Evolutionary conservation across 30 jellyfish, hydroid and myxozoan species (phyloP).

Genomic region (Aurelia sp.): DNA sequence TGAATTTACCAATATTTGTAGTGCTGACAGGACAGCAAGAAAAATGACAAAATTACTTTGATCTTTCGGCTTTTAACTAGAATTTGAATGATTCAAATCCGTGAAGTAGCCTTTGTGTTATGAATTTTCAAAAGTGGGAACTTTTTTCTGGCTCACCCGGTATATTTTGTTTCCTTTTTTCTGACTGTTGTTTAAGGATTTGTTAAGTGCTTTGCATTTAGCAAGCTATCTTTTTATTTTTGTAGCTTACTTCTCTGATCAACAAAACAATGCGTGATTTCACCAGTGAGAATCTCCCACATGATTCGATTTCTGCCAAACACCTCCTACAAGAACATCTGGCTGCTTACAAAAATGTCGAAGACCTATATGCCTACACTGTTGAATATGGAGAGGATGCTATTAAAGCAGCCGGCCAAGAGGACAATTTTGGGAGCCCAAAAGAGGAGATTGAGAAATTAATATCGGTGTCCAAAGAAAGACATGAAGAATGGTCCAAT

Average conservation of each 20-base stretch:
- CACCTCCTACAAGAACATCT: slow-evolving; percentile 82
- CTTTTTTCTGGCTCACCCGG: too few relatives aligned
- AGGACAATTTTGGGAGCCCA: slow-evolving; percentile 60
- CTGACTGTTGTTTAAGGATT: too few relatives aligned
- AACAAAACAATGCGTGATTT: slow-evolving; percentile 74
- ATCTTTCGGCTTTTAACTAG: too few relatives aligned
- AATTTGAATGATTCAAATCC: too few relatives aligned
- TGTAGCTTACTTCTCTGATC: slow-evolving; percentile 73
- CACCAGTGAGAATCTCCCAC: slow-evolving; percentile 80
- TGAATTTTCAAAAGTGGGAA: too few relatives aligned
- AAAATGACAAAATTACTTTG: too few relatives aligned
- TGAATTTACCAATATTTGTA: too few relatives aligned
- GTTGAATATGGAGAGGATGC: slow-evolving; percentile 73
- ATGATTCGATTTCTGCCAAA: slow-evolving; percentile 71
- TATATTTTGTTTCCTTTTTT: too few relatives aligned
- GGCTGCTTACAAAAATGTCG: slow-evolving; percentile 59
- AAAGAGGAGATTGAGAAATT: slow-evolving; percentile 48
- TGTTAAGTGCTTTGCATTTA: too few relatives aligned
- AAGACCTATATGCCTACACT: slow-evolving; percentile 67
- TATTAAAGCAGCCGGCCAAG: slow-evolving; percentile 64
- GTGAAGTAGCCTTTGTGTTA: too few relatives aligned
- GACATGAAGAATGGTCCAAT: slow-evolving; percentile 56
- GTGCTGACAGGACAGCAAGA: too few relatives aligned
- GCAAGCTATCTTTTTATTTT: background rate
- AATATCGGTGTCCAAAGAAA: slow-evolving; percentile 30